Conservation (phyloP, 2,888 invertebrate genomes). For the Penaeus monodon region DNA sequence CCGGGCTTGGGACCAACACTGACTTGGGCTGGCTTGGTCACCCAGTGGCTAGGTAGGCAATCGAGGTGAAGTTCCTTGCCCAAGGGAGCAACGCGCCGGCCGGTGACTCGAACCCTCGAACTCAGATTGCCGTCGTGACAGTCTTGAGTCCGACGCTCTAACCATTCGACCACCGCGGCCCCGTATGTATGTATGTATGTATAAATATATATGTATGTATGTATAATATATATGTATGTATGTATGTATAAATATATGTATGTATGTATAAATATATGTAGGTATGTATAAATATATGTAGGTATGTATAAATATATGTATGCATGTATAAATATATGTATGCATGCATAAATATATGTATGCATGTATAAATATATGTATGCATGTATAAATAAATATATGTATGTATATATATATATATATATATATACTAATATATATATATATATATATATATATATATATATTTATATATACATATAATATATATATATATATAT, state of each 20-base stretch:
- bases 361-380: slow-evolving; percentile 8
- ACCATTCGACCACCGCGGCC: no score
- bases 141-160: no score
- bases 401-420: neutral
- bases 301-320: neutral
- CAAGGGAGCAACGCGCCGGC: no score
- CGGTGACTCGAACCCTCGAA: no score
- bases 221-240: neutral
- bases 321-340: neutral
- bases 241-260: neutral
- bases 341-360: neutral
- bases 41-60: no score
- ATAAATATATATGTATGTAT: neutral
- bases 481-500: no score
- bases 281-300: neutral
- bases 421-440: neutral
- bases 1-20: no score
- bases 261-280: neutral
- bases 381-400: neutral
- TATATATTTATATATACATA: neutral
- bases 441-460: slow-evolving; percentile 8
- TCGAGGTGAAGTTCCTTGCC: no score
- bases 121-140: no score
- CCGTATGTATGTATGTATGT: neutral
- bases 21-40: no score